Conservation (phyloP, 2,797 vertebrate species). For the Ataeniobius toweri region DNA sequence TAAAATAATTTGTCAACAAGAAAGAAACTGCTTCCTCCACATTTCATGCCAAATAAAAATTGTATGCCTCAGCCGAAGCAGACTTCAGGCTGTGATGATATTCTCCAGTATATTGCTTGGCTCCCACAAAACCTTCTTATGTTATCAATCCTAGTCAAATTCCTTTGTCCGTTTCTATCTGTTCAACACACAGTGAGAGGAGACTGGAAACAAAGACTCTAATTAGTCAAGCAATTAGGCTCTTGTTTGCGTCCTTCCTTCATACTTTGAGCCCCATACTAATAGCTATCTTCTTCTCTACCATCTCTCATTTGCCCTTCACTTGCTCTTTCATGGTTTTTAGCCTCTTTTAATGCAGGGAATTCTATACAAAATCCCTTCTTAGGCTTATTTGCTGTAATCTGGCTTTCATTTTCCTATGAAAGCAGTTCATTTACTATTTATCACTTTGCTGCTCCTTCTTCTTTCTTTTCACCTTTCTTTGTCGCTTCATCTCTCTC, state of each 20-base stretch:
- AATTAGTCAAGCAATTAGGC: slow-evolving; percentile 81
- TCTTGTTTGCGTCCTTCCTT: slow-evolving; percentile 64
- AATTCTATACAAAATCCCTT: slow-evolving; percentile 32
- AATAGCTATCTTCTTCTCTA: slow-evolving; percentile 61
- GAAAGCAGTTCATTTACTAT: slow-evolving; percentile 55
- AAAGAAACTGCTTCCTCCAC: slow-evolving; percentile 4
- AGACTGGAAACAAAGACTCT: slow-evolving; percentile 72
- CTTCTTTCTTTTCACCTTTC: slow-evolving; percentile 44
- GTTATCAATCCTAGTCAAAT: slow-evolving; percentile 52
- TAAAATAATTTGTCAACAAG: slow-evolving; percentile 24
- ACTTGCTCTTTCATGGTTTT: slow-evolving; percentile 48
- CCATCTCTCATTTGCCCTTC: slow-evolving; percentile 66
- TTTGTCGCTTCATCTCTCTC: slow-evolving; percentile 49
- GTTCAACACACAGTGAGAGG: slow-evolving; percentile 61
- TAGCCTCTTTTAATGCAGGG: slow-evolving; percentile 13
- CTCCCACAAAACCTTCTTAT: slow-evolving; percentile 37
- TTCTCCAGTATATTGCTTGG: slow-evolving; percentile 30
- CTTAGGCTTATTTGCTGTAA: slow-evolving; percentile 44
- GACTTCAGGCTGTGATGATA: slow-evolving; percentile 29
- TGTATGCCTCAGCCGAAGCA: slow-evolving; percentile 40
- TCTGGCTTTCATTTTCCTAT: slow-evolving; percentile 44
- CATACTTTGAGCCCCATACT: slow-evolving; percentile 60
- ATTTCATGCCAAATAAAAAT: slow-evolving; percentile 55
- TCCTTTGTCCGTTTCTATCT: slow-evolving; percentile 54
- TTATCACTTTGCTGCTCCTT: slow-evolving; percentile 45